These are phyloP conservation scores for Phenganax stokvisi DNA, from an alignment of 92 coral and sea anemone genomes.

Conservation along the genomic window DNA sequence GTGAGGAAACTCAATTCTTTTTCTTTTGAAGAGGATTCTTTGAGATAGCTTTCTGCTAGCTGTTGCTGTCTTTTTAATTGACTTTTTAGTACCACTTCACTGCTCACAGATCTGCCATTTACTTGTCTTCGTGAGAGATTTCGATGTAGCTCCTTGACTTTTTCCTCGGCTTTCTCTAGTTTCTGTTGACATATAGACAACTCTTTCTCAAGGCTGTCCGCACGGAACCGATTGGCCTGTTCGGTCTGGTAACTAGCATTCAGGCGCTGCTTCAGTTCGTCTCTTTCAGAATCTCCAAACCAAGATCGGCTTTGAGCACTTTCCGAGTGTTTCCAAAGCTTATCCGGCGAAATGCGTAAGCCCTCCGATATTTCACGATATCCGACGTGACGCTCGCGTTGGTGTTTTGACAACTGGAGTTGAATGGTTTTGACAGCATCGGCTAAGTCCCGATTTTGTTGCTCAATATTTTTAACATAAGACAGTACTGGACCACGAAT, in stretches of 20 bases:
- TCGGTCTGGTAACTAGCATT: constrained; percentile 6
- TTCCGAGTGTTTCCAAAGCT: background rate
- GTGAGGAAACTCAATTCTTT: constrained; percentile 27
- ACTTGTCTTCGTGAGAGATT: constrained; percentile 4
- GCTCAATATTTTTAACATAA: constrained; percentile 13
- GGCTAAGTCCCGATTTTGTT: constrained; percentile 7
- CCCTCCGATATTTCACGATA: constrained; percentile 10
- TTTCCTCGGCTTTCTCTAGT: constrained; percentile 25
- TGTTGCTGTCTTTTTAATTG: constrained; percentile 22
- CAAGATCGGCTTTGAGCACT: background rate
- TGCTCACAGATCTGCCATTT: background rate
- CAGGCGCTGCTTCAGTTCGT: background rate
- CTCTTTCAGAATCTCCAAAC: constrained; percentile 3
- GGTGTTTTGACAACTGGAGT: constrained; percentile 23
- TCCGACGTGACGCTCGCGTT: constrained; percentile 22
- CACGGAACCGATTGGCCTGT: constrained; percentile 1
- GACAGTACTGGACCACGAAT: constrained; percentile 24
- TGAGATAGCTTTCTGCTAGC: constrained; percentile 18
- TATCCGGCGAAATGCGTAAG: background rate
- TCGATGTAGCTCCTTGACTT: constrained; percentile 19
- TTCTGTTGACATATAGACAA: constrained; percentile 25
- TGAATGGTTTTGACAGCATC: constrained; percentile 25
- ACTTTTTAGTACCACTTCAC: constrained; percentile 17
- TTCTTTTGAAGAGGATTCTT: constrained; percentile 34
- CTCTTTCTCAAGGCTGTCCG: constrained; percentile 23